These are phyloP conservation scores for Salvelinus alpinus DNA, from an alignment of 2,113 vertebrate species.

Conservation along the genomic window DNA sequence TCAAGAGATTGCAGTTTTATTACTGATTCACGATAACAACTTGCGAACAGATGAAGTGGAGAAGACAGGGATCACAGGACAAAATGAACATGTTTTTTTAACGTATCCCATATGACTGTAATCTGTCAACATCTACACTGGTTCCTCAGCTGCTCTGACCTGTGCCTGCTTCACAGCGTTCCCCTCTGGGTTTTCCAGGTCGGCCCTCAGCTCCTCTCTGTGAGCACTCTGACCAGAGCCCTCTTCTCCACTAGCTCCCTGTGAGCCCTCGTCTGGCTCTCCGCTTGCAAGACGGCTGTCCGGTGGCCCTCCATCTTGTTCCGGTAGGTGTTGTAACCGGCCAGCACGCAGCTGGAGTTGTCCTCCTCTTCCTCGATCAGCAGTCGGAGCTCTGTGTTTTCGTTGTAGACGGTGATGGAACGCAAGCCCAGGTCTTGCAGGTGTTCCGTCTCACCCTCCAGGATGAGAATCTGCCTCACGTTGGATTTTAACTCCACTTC, in stretches of 20 bases:
- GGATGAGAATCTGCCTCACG: slow-evolving; percentile 27
- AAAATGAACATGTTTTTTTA: too few relatives aligned
- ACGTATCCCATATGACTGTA: too few relatives aligned
- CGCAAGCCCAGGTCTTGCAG: slow-evolving; percentile 26
- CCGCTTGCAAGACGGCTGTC: slow-evolving; percentile 19
- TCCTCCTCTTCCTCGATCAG: slow-evolving; percentile 49
- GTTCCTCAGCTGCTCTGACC: slow-evolving; percentile 41
- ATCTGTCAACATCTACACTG: too few relatives aligned
- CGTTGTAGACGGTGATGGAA: slow-evolving; percentile 30
- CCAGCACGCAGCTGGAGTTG: not conserved
- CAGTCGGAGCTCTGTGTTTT: slow-evolving; percentile 47
- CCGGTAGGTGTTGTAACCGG: slow-evolving; percentile 49
- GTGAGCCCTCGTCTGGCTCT: slow-evolving; percentile 44
- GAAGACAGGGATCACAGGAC: too few relatives aligned
- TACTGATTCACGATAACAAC: not conserved
- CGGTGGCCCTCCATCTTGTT: slow-evolving; percentile 63
- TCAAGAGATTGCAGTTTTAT: not conserved
- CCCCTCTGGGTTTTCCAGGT: slow-evolving; percentile 62
- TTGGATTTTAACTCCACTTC: slow-evolving; percentile 48
- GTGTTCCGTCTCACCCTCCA: slow-evolving; percentile 50
- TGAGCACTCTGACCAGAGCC: slow-evolving; percentile 46
- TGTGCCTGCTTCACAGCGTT: slow-evolving; percentile 47
- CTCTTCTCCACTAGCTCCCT: slow-evolving; percentile 58
- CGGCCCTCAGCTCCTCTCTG: slow-evolving; percentile 43
- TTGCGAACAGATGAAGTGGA: too few relatives aligned